A percentile compares a stretch with the other conserved stretches of the same genome.
phyloP scores from a whole-genome alignment of 2,888 invertebrate species.

The Dysmachus trigonus region DNA sequence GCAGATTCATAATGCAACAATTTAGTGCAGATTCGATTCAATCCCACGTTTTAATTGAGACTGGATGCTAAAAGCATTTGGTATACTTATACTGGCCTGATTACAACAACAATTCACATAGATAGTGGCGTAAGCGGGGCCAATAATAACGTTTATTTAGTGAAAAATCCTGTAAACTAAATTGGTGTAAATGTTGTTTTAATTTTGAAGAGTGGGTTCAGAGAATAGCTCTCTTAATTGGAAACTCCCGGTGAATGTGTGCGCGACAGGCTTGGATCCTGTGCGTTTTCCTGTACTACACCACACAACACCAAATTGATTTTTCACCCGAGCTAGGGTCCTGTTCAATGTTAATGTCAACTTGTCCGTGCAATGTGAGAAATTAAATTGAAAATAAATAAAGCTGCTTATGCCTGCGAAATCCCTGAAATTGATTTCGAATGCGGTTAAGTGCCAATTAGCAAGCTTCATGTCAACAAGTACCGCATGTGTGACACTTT shows the following conservation, averaged over 20 bases:
- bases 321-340: neutral
- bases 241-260: neutral
- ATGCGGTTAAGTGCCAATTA: constrained; percentile 47
- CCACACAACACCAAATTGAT: neutral
- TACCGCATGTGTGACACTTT: constrained; percentile 42
- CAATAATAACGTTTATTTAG: neutral
- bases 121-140: neutral
- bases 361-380: neutral
- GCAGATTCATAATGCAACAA: no score
- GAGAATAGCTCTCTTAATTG: neutral
- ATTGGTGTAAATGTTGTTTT: neutral
- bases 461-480: constrained; percentile 46
- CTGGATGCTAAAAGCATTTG: neutral
- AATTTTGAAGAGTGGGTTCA: neutral
- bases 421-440: constrained; percentile 44
- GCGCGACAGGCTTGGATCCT: neutral
- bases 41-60: neutral
- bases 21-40: neutral
- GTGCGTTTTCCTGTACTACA: neutral
- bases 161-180: neutral
- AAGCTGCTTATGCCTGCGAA: constrained; percentile 41
- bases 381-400: constrained; percentile 48
- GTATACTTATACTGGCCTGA: neutral
- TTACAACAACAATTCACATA: neutral
- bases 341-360: constrained; percentile 12